These are phyloP conservation scores for Tipula unca DNA, from an alignment of 2,888 invertebrate genomes.

Conservation along the genomic window DNA sequence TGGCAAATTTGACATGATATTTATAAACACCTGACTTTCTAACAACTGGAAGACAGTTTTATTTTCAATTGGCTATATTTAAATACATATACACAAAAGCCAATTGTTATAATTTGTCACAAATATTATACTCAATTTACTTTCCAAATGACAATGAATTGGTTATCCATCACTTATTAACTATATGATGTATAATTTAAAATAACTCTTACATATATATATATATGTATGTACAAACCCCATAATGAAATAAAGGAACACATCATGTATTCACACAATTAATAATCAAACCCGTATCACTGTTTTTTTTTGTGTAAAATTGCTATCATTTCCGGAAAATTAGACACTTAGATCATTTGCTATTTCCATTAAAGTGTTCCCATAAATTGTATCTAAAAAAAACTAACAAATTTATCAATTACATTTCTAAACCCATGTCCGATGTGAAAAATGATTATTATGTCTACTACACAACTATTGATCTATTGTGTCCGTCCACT, in stretches of 20 bases:
- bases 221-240: too few species aligned
- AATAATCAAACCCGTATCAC: background rate
- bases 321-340: slow-evolving; percentile 8
- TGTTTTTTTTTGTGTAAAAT: background rate
- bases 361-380: background rate
- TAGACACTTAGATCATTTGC: background rate
- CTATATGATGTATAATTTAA: background rate
- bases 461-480: background rate
- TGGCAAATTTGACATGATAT: too few species aligned
- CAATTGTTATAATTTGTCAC: too few species aligned
- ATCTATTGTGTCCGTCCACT: background rate
- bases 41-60: too few species aligned
- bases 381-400: background rate
- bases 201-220: background rate
- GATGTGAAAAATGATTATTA: background rate
- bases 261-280: background rate
- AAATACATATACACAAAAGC: too few species aligned
- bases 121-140: too few species aligned
- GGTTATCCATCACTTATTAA: too few species aligned
- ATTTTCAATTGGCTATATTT: too few species aligned
- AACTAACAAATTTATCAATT: background rate
- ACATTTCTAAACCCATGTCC: background rate
- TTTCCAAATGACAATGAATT: too few species aligned
- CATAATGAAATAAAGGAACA: background rate
- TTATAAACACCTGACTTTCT: too few species aligned